These are phyloP conservation scores for Zapornia atra DNA, from an alignment of 2,113 vertebrate species.

Conservation along the genomic window DNA sequence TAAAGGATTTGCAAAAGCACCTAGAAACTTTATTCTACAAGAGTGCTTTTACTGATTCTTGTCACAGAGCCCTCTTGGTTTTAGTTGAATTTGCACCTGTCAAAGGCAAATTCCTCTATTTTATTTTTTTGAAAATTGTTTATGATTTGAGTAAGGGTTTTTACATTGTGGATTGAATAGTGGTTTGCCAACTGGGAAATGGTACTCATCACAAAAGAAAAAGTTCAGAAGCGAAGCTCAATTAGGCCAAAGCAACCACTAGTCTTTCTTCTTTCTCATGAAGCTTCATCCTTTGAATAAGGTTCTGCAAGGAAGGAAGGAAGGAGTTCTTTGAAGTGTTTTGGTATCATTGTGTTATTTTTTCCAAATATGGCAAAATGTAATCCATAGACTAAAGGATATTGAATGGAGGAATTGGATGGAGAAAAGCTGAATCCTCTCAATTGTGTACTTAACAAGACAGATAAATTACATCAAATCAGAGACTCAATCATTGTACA, in stretches of 20 bases:
- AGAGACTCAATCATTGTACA: neutral
- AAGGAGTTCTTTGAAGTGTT: neutral
- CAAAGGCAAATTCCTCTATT: neutral
- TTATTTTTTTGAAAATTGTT: neutral
- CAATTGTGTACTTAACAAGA: neutral
- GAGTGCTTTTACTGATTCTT: neutral
- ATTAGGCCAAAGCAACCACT: neutral
- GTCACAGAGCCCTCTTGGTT: neutral
- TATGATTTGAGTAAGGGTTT: slow-evolving; percentile 11
- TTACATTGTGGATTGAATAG: neutral
- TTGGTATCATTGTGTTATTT: neutral
- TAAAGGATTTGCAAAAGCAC: neutral
- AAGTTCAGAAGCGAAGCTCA: neutral
- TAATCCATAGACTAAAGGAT: neutral
- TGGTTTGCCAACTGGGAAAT: slow-evolving; percentile 11
- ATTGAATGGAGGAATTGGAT: neutral
- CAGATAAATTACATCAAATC: neutral
- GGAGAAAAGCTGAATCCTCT: neutral
- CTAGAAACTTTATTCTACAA: neutral
- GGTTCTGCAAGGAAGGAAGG: neutral
- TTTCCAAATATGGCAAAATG: neutral
- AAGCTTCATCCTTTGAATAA: neutral
- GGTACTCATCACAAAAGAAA: neutral
- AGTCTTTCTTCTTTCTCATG: neutral
- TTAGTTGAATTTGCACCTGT: neutral